Base-by-base conservation (phyloP, 2,113 vertebrate species). In the Parotia lawesii region DNA sequence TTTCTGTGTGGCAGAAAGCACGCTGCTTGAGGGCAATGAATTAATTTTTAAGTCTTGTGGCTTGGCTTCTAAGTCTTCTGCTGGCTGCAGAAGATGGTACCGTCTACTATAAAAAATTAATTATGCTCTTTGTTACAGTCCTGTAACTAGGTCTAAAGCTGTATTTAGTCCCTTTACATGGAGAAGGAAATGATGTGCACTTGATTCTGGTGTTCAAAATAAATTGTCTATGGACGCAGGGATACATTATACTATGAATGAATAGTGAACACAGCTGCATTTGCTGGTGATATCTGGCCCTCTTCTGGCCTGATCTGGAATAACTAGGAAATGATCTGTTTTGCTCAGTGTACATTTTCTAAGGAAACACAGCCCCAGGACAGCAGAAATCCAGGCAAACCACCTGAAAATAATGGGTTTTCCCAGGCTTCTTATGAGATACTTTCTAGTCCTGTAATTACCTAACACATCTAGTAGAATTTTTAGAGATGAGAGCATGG, bases 21-120 rank as follows among this genome's bases (percentile, higher is more conserved):
- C 0, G 1, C 22, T 80, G 25, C 45, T 33, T 35, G 44, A 76
- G 27, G 11, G 22, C 0, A 0, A 33, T 24, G 4, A 66, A 54
- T 54, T 74, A 0, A 1, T 56, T 94, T 86, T 74, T 33, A 54
- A 50, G 4, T 45, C 20, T 57, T 27, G 6, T 47, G 14, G 5
- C 29, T 85, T 56, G 70, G 6, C 29, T 56, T 74, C 24, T n/a
- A 12, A 56, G 42, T 40, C 42, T 56, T 56, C n/a, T 22, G 5
- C 42, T 58, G 51, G 9, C 64, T 77, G 50, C 9, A 19, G 33
- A 33, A 69, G 37, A 16, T 42, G 24, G 31, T 22, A 62, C 3
- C 35, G 15, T 27, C 13, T 16, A 8, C 23, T 23, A 17, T 8
- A 57, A 54, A 80, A 75, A 71, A 35, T 37, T 45, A 53, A 37